A percentile compares a stretch with the other conserved stretches of the same genome.
These are phyloP conservation scores for Pseudopodoces humilis DNA, from an alignment of 2,113 vertebrate genomes.

Conservation along the genomic window DNA sequence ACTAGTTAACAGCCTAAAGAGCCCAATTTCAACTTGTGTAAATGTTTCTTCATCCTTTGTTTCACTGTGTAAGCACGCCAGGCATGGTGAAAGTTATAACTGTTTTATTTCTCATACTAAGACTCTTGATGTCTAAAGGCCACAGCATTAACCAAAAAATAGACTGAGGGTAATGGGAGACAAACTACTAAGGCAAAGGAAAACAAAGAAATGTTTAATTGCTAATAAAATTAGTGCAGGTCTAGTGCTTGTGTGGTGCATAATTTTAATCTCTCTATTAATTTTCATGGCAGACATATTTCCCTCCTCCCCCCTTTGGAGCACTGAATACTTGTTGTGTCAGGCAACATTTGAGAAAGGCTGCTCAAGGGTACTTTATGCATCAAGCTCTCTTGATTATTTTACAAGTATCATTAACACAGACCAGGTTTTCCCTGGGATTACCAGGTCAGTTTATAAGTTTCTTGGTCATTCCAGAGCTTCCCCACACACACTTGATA, in stretches of 20 bases:
- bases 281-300: neutral
- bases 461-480: conserved; percentile 18
- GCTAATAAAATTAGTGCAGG: neutral
- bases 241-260: neutral
- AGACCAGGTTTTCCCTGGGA: neutral
- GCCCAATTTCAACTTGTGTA: neutral
- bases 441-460: neutral
- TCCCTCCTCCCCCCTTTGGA: neutral
- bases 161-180: neutral
- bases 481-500: neutral
- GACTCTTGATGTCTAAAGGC: neutral
- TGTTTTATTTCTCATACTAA: neutral
- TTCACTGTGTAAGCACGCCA: neutral
- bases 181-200: neutral
- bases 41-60: neutral
- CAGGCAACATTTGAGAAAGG: neutral
- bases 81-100: neutral
- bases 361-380: neutral
- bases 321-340: neutral
- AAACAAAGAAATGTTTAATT: neutral
- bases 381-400: neutral
- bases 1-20: neutral
- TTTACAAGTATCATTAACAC: neutral
- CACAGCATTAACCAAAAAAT: neutral
- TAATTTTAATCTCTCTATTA: neutral